Base-by-base conservation (phyloP, 2,888 invertebrate genomes). In the Autographa gamma region DNA sequence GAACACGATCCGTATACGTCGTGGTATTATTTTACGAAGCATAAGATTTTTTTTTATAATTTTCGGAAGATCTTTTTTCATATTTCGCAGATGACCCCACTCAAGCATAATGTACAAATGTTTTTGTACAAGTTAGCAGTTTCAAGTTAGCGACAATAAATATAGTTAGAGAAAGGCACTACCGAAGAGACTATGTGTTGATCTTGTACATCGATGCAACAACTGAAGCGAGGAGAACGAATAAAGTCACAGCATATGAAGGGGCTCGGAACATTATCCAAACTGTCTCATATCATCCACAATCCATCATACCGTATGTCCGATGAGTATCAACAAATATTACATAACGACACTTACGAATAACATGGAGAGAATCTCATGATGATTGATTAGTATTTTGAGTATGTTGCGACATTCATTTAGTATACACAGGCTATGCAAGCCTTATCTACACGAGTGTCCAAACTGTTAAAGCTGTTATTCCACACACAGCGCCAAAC, bases 101-200 rank as follows among this genome's bases (percentile, higher is more conserved):
- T 63, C 31, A 56, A 73, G 68, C 67, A n/a, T 58, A 38, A 69
- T 62, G 72, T 25, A 25, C n/a, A 62, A 43, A 66, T 63, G 65
- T 66, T 11, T 64, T 34, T 6, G 66, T 66, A 65, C 38, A 69
- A 52, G 66, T 74, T 74, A 70, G 63, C 71, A 66, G 61, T 73
- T 63, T 43, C 79, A 79, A 76, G 72, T 56, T 69, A 81, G 77
- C 80, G 71, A 73, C 69, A 66, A 80, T 66, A 73, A 67, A 60
- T 77, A 83, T 61, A 69, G 48, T 67, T 72, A 74, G 71, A 85
- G 59, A 88, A 91, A 92, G 91, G 91, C 92, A 91, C 91, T 91
- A 90, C 89, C 84, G 89, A 89, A 89, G 88, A 88, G 71, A 84
- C 84, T 71, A 81, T 78, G 83, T 84, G 78, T 84, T 76, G 75